These are phyloP conservation scores for Garra rufa DNA, from an alignment of 2,113 vertebrate genomes.

Conservation along the genomic window DNA sequence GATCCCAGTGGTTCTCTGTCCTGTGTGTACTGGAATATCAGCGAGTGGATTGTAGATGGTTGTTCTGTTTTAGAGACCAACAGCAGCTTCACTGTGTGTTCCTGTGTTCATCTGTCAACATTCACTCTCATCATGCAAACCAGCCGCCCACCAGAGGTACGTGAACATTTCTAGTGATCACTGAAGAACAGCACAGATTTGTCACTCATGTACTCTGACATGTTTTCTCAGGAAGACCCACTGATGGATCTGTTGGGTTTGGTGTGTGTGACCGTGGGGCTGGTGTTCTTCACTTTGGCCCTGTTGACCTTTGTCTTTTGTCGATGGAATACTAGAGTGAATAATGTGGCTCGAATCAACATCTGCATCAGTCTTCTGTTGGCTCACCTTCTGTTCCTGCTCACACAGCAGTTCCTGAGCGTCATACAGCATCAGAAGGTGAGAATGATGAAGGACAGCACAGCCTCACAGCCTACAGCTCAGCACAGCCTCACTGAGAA, in stretches of 20 bases:
- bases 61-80: constrained; percentile 41
- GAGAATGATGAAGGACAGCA: no score
- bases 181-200: constrained; percentile 46
- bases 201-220: neutral
- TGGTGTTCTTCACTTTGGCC: constrained; percentile 63
- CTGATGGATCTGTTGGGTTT: constrained; percentile 50
- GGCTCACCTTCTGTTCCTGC: no score
- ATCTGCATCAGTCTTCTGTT: no score
- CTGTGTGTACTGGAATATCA: constrained; percentile 55
- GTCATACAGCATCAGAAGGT: no score
- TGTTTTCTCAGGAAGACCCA: constrained; percentile 40
- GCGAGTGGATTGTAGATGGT: constrained; percentile 61
- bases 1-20: neutral
- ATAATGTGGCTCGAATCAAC: no score
- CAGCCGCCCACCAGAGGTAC: neutral
- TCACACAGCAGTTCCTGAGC: no score
- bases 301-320: constrained; percentile 69
- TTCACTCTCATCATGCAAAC: constrained; percentile 51
- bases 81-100: neutral
- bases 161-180: constrained; percentile 10
- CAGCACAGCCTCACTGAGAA: no score
- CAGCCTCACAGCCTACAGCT: no score
- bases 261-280: constrained; percentile 57
- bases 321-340: constrained; percentile 3
- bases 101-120: neutral